Evolutionary conservation across 2,797 vertebrate species (phyloP).

Genomic region (Hemitrygon akajei): DNA sequence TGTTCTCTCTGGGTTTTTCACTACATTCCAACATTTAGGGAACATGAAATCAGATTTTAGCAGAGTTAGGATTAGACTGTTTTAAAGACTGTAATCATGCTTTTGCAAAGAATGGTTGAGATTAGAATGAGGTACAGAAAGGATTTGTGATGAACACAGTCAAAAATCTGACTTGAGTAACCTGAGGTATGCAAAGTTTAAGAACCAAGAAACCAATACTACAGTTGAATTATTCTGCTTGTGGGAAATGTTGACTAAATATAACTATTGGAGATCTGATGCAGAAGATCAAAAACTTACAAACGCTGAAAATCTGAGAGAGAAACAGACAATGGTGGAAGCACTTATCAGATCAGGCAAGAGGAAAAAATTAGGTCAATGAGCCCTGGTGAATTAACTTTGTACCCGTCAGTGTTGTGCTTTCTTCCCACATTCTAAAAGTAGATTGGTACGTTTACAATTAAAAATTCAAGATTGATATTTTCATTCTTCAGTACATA

Average conservation of each 20-base stretch:
- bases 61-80: background rate
- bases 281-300: background rate
- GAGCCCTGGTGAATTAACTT: too few relatives aligned
- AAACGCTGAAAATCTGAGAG: too few relatives aligned
- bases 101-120: background rate
- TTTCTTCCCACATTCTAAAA: too few relatives aligned
- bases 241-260: background rate
- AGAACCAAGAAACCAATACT: background rate
- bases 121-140: background rate
- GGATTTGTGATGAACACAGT: background rate
- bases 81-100: background rate
- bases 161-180: background rate
- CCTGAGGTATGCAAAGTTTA: background rate
- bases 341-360: too few relatives aligned
- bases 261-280: background rate
- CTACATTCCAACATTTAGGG: too few relatives aligned
- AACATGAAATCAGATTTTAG: background rate
- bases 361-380: too few relatives aligned
- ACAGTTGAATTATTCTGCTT: background rate
- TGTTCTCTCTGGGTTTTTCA: background rate
- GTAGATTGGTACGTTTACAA: too few relatives aligned
- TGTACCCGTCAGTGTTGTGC: too few relatives aligned
- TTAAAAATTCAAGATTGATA: too few relatives aligned
- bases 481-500: too few relatives aligned
- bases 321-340: too few relatives aligned